Conservation (phyloP, 2,797 vertebrate genomes). For the Numenius phaeopus region DNA sequence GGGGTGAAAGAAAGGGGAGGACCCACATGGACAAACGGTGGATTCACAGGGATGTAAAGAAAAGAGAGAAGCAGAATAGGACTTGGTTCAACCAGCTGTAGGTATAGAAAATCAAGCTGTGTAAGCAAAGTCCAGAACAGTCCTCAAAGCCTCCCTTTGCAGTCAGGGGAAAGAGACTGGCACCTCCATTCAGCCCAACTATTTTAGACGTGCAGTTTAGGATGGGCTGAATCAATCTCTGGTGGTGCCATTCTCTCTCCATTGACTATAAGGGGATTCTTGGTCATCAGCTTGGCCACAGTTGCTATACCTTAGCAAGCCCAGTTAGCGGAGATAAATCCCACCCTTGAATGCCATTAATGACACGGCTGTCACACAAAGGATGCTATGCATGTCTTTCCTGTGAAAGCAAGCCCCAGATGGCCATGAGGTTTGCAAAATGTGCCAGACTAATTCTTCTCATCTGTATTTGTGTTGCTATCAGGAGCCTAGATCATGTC, state of each 20-base stretch:
- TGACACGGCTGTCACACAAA: neutral
- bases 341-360: neutral
- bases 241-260: neutral
- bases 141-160: neutral
- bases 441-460: neutral
- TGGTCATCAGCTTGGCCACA: neutral
- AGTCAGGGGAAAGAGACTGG: neutral
- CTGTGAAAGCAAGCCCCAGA: neutral
- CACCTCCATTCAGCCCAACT: neutral
- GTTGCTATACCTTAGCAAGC: neutral
- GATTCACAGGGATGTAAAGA: neutral
- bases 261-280: neutral
- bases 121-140: neutral
- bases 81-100: neutral
- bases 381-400: neutral
- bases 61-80: neutral
- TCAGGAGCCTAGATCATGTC: neutral
- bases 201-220: neutral
- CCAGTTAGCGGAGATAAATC: neutral
- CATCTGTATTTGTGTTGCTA: neutral
- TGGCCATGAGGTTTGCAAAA: neutral
- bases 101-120: neutral
- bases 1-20: neutral
- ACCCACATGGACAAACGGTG: neutral
- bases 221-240: neutral